Evolutionary conservation across 2,113 vertebrate species (phyloP).

Genomic region (Gymnogyps californianus): DNA sequence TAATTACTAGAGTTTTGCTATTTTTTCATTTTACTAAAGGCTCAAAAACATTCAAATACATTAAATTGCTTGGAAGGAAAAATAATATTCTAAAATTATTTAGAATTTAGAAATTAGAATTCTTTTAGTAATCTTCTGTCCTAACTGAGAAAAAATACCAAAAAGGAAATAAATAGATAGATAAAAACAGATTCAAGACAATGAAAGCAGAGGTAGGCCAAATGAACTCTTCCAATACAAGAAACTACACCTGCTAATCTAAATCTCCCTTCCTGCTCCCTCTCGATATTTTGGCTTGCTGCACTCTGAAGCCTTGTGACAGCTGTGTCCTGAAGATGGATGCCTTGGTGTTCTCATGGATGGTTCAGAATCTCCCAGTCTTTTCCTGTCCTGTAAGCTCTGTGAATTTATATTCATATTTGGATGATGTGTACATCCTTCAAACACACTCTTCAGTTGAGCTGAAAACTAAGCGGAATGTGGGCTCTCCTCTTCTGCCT

Average conservation of each 20-base stretch:
- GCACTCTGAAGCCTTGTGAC: neutral
- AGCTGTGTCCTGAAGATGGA: neutral
- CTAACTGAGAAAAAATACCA: neutral
- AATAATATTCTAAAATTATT: neutral
- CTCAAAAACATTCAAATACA: neutral
- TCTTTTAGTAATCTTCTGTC: neutral
- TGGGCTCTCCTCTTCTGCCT: neutral
- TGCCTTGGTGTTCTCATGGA: fast-evolving
- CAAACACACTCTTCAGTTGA: neutral
- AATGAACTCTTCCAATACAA: neutral
- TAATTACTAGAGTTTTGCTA: neutral
- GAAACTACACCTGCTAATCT: neutral
- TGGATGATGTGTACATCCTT: neutral
- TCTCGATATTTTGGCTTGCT: neutral
- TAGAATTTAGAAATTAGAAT: no score
- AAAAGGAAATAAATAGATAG: neutral
- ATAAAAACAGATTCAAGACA: neutral
- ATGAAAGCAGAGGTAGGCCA: neutral
- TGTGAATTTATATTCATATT: neutral
- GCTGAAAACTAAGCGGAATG: neutral
- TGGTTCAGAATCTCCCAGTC: neutral
- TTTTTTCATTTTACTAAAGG: neutral
- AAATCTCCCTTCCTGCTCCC: neutral
- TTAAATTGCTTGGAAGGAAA: neutral
- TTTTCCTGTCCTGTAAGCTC: neutral